Evolutionary conservation across 1,140 invertebrate species (phyloP).

Genomic region (Panonychus citri): DNA sequence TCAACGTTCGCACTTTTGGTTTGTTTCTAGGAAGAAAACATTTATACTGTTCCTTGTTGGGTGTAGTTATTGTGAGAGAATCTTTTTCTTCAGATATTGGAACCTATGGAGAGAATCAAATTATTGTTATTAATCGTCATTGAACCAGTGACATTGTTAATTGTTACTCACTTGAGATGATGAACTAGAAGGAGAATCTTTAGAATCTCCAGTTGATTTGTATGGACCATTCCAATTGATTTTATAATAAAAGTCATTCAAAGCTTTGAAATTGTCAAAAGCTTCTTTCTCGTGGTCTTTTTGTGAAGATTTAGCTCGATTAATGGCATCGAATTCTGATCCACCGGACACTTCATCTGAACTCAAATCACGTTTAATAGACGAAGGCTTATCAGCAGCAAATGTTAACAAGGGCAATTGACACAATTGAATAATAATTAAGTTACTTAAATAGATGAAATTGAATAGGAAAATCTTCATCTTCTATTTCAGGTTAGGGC

Average conservation of each 20-base stretch:
- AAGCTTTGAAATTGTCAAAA: neutral
- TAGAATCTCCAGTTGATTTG: neutral
- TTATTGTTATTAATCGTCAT: neutral
- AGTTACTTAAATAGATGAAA: too few species aligned
- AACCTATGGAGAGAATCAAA: neutral
- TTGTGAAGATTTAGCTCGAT: too few species aligned
- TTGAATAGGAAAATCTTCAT: too few species aligned
- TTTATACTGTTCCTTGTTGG: constrained; percentile 28
- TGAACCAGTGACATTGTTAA: neutral
- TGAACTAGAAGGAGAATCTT: neutral
- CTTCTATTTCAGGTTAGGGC: too few species aligned
- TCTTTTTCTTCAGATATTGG: constrained; percentile 16
- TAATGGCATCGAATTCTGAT: too few species aligned
- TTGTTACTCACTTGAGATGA: neutral
- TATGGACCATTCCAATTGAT: neutral
- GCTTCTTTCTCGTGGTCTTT: neutral
- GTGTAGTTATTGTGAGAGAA: constrained; percentile 25
- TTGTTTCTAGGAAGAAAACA: constrained; percentile 45
- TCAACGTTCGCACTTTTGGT: constrained; percentile 27
- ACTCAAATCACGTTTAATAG: too few species aligned
- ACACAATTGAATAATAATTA: too few species aligned
- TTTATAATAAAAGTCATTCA: neutral
- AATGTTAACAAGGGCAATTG: too few species aligned
- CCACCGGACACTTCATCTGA: too few species aligned
- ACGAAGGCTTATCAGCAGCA: too few species aligned